Percentiles rank a stretch among this genome's conserved stretches.
Evolutionary conservation across 2,113 vertebrate genomes (phyloP).

Genomic region (Sarotherodon lohbergeri): DNA sequence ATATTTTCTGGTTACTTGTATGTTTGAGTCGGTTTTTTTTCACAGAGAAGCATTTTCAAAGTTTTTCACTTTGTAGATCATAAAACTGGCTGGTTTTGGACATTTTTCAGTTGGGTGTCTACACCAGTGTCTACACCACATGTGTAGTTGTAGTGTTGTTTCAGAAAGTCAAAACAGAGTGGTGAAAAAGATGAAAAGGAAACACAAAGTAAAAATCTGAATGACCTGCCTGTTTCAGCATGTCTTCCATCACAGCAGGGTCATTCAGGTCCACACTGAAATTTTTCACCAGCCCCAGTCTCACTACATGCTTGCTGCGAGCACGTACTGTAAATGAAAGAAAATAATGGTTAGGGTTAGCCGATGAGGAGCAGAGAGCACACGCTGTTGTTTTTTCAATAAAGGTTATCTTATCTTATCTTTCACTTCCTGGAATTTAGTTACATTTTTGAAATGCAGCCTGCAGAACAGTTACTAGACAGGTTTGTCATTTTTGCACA

Average conservation of each 20-base stretch:
- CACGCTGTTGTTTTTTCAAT: background rate
- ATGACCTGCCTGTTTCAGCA: background rate
- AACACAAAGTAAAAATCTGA: background rate
- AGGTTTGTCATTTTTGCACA: background rate
- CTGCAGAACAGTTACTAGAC: background rate
- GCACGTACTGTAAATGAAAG: background rate
- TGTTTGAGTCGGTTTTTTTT: background rate
- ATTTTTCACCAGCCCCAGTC: background rate
- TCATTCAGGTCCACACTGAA: background rate
- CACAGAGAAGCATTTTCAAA: background rate
- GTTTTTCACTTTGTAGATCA: background rate
- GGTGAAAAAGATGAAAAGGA: background rate
- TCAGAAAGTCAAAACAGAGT: background rate
- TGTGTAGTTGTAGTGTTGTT: background rate
- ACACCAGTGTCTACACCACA: background rate
- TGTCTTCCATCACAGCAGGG: background rate
- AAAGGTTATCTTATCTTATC: no score
- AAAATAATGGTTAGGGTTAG: background rate
- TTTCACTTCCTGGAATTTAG: background rate
- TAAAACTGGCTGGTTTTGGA: background rate
- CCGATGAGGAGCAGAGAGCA: background rate
- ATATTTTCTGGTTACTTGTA: background rate
- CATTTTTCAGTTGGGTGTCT: background rate
- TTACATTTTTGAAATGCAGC: background rate
- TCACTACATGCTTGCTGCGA: background rate